Evolutionary conservation across 1,140 invertebrate genomes (phyloP).

Genomic region (Psilanteris sp.): DNA sequence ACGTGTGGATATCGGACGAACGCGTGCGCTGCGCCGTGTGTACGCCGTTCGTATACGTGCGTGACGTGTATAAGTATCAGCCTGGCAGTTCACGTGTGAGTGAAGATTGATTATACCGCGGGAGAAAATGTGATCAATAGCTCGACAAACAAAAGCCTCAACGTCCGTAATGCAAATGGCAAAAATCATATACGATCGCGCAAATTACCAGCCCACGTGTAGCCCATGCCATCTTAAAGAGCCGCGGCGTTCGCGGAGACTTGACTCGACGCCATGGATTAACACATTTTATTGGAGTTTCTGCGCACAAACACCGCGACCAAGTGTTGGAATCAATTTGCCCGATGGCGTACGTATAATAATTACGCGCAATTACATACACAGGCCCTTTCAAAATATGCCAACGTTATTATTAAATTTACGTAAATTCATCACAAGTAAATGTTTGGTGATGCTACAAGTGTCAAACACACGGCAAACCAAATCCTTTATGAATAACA

Average conservation of each 20-base stretch:
- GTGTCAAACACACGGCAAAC: too few relatives aligned
- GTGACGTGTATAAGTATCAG: constrained; percentile 68
- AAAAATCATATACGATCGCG: constrained; percentile 74
- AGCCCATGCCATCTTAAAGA: neutral
- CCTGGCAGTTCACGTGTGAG: constrained; percentile 66
- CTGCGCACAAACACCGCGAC: too few relatives aligned
- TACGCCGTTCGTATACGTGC: constrained; percentile 42
- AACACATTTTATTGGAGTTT: too few relatives aligned
- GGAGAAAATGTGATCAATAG: constrained; percentile 81
- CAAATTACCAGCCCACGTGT: constrained; percentile 6
- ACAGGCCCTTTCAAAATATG: too few relatives aligned
- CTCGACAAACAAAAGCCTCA: constrained; percentile 76
- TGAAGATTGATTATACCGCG: constrained; percentile 80
- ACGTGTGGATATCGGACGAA: constrained; percentile 66
- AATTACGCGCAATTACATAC: too few relatives aligned
- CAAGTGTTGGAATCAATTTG: too few relatives aligned
- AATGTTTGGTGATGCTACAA: too few relatives aligned
- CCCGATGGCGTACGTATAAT: too few relatives aligned
- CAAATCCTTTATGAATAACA: too few relatives aligned
- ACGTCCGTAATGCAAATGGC: constrained; percentile 73
- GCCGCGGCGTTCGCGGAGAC: neutral
- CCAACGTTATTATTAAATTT: too few relatives aligned
- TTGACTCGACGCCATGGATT: too few relatives aligned
- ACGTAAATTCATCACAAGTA: too few relatives aligned
- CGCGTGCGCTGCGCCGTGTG: constrained; percentile 58